Conservation (phyloP, 2,113 vertebrate genomes). For the Baryphthengus martii region DNA sequence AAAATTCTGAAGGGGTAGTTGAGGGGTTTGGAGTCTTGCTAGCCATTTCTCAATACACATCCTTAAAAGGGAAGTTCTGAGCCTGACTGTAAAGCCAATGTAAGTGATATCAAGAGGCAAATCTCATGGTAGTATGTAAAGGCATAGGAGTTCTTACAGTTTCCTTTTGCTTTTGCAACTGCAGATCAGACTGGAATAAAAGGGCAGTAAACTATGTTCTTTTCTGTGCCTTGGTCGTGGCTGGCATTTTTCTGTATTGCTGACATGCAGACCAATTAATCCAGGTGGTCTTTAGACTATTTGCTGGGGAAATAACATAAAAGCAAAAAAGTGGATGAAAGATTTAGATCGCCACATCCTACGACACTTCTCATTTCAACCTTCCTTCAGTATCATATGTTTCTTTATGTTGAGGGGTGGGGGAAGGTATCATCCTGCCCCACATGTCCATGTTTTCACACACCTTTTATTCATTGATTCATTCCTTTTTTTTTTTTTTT, state of each 20-base stretch:
- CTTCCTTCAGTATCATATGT: neutral
- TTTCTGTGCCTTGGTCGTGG: neutral
- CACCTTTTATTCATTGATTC: neutral
- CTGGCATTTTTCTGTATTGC: neutral
- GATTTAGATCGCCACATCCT: rapidly evolving
- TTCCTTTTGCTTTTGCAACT: neutral
- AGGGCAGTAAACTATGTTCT: neutral
- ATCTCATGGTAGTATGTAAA: neutral
- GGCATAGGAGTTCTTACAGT: neutral
- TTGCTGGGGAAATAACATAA: neutral
- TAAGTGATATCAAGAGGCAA: neutral
- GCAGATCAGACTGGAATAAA: neutral
- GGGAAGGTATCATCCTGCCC: neutral
- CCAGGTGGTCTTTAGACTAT: neutral
- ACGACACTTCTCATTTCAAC: neutral
- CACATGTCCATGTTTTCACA: neutral
- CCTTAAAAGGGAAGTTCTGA: neutral
- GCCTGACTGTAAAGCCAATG: neutral
- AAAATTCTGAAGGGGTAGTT: neutral
- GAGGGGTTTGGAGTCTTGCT: neutral
- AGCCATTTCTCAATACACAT: neutral
- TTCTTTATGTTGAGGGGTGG: neutral
- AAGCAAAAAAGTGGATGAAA: neutral
- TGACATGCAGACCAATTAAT: neutral
- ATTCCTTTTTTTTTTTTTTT: neutral